phyloP scores from a whole-genome alignment of 2,113 vertebrate species.

The Rousettus leschenaultii region DNA sequence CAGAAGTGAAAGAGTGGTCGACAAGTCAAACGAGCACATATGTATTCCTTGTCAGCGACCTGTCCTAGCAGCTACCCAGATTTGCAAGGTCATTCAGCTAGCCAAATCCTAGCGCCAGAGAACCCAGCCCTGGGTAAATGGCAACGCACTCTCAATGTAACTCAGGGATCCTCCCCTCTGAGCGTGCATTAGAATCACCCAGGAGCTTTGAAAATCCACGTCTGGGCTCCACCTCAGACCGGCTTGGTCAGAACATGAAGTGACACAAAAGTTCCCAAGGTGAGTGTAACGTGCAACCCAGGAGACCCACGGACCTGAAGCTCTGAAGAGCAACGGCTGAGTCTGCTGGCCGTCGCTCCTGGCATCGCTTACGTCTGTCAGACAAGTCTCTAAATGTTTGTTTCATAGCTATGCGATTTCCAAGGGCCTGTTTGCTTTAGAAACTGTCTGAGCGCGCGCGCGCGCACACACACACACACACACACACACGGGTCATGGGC shows the following conservation, averaged over 20 bases:
- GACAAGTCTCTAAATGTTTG: neutral
- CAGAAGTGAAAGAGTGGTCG: neutral
- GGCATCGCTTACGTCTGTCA: rapidly evolving
- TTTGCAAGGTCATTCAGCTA: neutral
- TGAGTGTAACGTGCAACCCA: rapidly evolving
- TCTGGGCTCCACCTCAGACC: neutral
- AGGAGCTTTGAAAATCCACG: neutral
- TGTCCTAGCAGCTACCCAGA: neutral
- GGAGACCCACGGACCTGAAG: rapidly evolving
- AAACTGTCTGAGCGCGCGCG: neutral
- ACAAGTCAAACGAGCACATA: neutral
- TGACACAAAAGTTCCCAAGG: neutral
- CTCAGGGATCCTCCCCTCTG: rapidly evolving
- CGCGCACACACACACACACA: too few species aligned
- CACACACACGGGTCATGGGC: neutral
- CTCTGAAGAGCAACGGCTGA: rapidly evolving
- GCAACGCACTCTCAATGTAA: neutral
- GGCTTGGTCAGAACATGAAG: neutral
- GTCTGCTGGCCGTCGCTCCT: rapidly evolving
- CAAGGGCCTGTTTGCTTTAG: neutral
- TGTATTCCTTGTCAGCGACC: neutral
- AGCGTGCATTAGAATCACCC: rapidly evolving
- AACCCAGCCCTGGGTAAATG: neutral
- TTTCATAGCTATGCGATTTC: neutral
- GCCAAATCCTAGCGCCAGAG: neutral